Evolutionary conservation across 2,113 vertebrate species (phyloP), one percentile per base, ranked within the genome.

Genomic region (Lanius collurio): DNA sequence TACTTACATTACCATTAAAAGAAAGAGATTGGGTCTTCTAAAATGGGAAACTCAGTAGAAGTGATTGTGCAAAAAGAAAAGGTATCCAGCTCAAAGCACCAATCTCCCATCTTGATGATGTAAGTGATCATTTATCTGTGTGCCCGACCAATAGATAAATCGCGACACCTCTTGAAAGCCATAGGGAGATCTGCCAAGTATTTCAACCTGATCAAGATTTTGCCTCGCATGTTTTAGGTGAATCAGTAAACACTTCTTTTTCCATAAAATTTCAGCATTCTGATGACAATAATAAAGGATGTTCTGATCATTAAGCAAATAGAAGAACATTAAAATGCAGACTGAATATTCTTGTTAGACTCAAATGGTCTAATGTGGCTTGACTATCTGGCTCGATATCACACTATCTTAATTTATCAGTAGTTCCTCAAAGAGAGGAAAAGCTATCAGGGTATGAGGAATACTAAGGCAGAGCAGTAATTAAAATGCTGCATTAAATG

Each of bases 241-340:
- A 60, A 49, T 80, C 35, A 62, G 27, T 89, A 92, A 90, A 89
- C 23, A 42, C 19, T 55, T 81, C 18, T 82, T 83, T 73, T 50
- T 70, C n/a, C 18, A 24, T 16, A 35, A 15, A 57, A 79, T 70
- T 77, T 92, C 46, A 82, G 20, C 24, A n/a, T 6, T 53, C 21
- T 33, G 22, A 44, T 69, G 33, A 20, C 33, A 63, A 52, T n/a
- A 84, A 56, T 42, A 89, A 64, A 78, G 35, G 20, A 35, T 65
- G 2, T 21, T 87, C 80, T 69, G 26, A 62, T 75, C 46, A 63
- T 57, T 89, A 81, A 77, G 35, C 68, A 81, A 90, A 63, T 56
- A 82, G 18, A 75, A 89, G 16, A 26, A 62, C 39, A 96, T 81
- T 94, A 86, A 94, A 87, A 97, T 83, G 93, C 94, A 94, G 65